Base-by-base conservation (phyloP, 2,113 vertebrate species). In the Lucifuga dentata region DNA sequence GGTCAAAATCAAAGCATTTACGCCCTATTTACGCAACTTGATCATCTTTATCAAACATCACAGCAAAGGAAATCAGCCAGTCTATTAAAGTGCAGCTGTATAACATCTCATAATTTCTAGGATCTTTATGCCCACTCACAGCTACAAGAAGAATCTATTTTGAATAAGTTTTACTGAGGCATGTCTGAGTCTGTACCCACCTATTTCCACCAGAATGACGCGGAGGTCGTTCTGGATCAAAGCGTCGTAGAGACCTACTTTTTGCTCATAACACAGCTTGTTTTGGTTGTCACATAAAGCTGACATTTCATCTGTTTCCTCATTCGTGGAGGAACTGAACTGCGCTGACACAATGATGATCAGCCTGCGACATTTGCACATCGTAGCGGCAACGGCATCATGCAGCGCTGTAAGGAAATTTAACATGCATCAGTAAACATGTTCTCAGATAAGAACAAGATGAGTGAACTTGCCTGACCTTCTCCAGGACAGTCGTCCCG, bases 401-500 rank as follows among this genome's bases (percentile, higher is more conserved):
- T 92, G 91, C 46, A 92, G 73, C 1, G 93, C 95, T 97, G 87
- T 2, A 57, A 56, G 13, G 68, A 8, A 66, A n/a, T n/a, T n/a
- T n/a, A n/a, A n/a, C n/a, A n/a, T n/a, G n/a, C n/a, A n/a, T n/a
- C n/a, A 29, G 26, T 29, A 29, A 29, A 29, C 26, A 29, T 29
- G 26, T 7, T 29, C 3, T 29, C 7, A 7, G 26, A 49, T 11
- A 13, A 8, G 15, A 41, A 29, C 12, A 8, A 13, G 40, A 17
- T 11, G 19, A 43, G 23, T 51, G 8, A 9, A 11, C 15, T 50
- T 15, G 73, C 71, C 69, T 86, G 59, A 96, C 97, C 95, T 95
- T 96, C 92, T 53, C 97, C 96, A 0, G 94, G 95, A 77, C 92
- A 68, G 57, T 95, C 93, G 62, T 98, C 94, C 26, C 96, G 93